phyloP scores from a whole-genome alignment of 2,797 vertebrate species.

The Mus caroli region DNA sequence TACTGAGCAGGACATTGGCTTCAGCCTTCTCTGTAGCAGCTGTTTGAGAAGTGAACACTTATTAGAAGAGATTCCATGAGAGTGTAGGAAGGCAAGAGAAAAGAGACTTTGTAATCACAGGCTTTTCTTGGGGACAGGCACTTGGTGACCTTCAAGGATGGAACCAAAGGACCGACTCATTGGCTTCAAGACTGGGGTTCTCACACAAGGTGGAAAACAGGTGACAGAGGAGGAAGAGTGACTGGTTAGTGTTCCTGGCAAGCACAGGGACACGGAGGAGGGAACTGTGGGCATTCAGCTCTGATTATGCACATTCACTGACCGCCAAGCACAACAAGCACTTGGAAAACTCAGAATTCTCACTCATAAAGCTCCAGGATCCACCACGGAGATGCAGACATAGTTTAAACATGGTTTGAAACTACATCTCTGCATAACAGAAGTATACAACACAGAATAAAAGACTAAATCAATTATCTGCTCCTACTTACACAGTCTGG shows the following conservation, averaged over 20 bases:
- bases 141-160: no score
- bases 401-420: background rate
- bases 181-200: background rate
- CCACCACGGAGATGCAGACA: background rate
- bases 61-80: background rate
- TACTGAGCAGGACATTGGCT: rapidly evolving
- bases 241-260: rapidly evolving
- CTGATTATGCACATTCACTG: background rate
- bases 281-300: rapidly evolving
- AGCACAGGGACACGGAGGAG: rapidly evolving
- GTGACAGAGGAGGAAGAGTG: background rate
- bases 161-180: background rate
- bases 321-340: background rate
- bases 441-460: background rate
- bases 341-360: background rate
- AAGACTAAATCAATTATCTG: background rate
- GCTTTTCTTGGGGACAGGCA: background rate
- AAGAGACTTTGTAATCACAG: rapidly evolving
- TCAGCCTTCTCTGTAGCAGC: background rate
- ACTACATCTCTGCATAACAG: background rate
- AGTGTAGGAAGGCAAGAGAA: background rate
- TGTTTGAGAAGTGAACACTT: background rate
- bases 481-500: background rate
- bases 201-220: background rate
- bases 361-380: background rate